Evolutionary conservation across 2,113 vertebrate species (phyloP).

Genomic region (Brachirus orientalis): DNA sequence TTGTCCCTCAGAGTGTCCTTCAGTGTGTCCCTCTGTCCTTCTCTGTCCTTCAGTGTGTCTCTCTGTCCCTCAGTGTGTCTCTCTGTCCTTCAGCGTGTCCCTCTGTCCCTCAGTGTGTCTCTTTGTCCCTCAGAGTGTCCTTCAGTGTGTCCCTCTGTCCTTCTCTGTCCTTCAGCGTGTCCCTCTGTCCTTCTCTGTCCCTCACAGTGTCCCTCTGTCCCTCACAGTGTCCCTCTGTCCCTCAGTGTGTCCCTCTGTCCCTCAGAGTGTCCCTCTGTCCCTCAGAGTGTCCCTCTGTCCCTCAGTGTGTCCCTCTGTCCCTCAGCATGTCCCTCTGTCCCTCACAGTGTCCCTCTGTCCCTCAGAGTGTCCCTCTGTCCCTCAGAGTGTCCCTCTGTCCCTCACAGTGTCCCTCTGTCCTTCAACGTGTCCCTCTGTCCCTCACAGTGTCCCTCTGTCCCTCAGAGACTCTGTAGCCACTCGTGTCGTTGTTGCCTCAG

Average conservation of each 20-base stretch:
- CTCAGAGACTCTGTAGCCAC: conserved; percentile 17
- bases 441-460: too few relatives aligned
- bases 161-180: neutral
- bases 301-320: too few relatives aligned
- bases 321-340: neutral
- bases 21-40: neutral
- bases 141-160: neutral
- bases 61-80: neutral
- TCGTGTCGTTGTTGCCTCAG: neutral
- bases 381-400: neutral
- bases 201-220: neutral
- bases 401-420: too few relatives aligned
- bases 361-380: neutral
- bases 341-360: neutral
- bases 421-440: neutral
- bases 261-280: neutral
- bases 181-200: too few relatives aligned
- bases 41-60: neutral
- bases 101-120: neutral
- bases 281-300: neutral
- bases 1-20: neutral
- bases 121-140: neutral
- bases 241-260: too few relatives aligned
- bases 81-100: neutral
- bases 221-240: neutral